Conservation (phyloP, 2,888 invertebrate species). For the Cephus runcator region DNA sequence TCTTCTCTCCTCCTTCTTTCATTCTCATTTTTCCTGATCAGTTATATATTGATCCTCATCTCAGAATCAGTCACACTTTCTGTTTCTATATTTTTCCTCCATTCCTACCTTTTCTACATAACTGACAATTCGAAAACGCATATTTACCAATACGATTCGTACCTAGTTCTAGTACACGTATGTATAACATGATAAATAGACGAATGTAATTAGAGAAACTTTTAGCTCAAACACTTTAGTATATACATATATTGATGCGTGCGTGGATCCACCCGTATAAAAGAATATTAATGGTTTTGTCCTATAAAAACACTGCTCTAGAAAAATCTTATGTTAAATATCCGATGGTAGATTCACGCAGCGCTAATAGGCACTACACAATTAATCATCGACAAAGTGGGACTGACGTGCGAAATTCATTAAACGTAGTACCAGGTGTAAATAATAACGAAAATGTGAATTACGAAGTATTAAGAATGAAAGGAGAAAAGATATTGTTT, state of each 20-base stretch:
- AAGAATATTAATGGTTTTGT: background rate
- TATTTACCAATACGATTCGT: background rate
- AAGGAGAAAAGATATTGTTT: background rate
- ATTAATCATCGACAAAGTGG: background rate
- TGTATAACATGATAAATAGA: background rate
- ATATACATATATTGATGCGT: background rate
- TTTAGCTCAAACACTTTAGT: background rate
- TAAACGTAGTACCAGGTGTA: slow-evolving; percentile 17
- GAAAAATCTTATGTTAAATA: background rate
- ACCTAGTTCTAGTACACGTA: background rate
- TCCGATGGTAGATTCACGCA: background rate
- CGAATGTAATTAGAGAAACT: background rate
- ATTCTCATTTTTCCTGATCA: background rate
- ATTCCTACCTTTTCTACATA: background rate
- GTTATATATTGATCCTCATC: background rate
- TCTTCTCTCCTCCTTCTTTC: background rate
- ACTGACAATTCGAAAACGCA: background rate
- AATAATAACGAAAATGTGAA: background rate
- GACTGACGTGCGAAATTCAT: slow-evolving; percentile 20
- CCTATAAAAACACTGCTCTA: background rate
- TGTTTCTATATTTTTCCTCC: background rate
- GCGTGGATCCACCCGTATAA: background rate
- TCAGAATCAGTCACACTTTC: background rate
- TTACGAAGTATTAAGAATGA: background rate
- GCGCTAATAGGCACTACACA: background rate